phyloP scores from a whole-genome alignment of 1,140 invertebrate genomes.

The Philotrypesis tridentata region DNA sequence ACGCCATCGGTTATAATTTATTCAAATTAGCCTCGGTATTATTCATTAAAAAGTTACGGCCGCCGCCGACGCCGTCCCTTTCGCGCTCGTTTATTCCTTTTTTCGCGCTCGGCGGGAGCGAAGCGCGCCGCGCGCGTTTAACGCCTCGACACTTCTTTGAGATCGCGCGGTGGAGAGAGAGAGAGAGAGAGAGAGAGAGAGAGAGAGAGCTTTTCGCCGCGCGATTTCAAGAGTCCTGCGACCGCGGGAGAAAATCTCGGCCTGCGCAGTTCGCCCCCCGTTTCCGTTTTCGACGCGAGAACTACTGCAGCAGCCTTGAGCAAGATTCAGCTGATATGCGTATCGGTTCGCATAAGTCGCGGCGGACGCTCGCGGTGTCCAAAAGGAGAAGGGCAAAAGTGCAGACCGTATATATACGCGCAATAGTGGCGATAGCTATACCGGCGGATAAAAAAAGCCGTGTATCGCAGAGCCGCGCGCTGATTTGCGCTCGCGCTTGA shows the following conservation, averaged over 20 bases:
- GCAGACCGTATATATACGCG: neutral
- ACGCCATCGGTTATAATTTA: constrained; percentile 69
- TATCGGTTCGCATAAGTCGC: too few relatives aligned
- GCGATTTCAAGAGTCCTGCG: constrained; percentile 14
- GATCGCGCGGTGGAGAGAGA: too few relatives aligned
- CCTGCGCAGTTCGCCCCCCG: too few relatives aligned
- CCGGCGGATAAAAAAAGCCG: neutral
- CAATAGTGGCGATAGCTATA: too few relatives aligned
- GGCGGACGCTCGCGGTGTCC: neutral
- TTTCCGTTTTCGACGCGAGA: neutral
- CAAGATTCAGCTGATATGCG: neutral
- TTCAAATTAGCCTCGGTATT: constrained; percentile 66
- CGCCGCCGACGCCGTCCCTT: neutral
- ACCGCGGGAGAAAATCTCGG: neutral
- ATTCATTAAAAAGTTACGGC: constrained; percentile 68
- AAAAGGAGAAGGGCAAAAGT: neutral
- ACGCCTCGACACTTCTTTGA: constrained; percentile 41
- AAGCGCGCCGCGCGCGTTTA: too few relatives aligned
- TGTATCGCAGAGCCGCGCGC: too few relatives aligned
- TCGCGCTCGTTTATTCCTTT: constrained; percentile 8
- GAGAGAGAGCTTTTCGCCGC: constrained; percentile 8
- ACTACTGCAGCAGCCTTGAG: too few relatives aligned
- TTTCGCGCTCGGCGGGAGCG: constrained; percentile 22
- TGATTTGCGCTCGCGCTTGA: neutral
- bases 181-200: too few relatives aligned